Evolutionary conservation across 2,888 invertebrate genomes (phyloP).

Genomic region (Melangyna quadrimaculata): DNA sequence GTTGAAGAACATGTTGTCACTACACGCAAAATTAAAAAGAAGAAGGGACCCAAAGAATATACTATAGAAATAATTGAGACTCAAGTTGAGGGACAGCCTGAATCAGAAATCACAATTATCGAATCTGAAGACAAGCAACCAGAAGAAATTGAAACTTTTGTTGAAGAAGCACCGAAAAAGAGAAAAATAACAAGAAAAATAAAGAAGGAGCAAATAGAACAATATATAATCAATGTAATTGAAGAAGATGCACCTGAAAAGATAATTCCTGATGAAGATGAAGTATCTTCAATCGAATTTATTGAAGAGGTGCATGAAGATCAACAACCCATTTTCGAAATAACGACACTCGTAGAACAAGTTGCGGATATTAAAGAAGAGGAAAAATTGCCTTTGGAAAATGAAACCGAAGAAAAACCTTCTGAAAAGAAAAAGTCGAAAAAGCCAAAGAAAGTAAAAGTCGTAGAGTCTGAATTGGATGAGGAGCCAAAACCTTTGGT

Average conservation of each 20-base stretch:
- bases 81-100: conserved; percentile 79
- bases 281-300: conserved; percentile 62
- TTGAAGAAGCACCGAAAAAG: conserved; percentile 69
- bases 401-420: conserved; percentile 73
- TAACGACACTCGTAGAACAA: conserved; percentile 67
- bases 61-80: conserved; percentile 81
- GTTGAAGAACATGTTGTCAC: conserved; percentile 79
- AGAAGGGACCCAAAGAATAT: conserved; percentile 81
- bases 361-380: conserved; percentile 76
- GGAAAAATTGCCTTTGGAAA: conserved; percentile 47
- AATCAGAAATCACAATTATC: conserved; percentile 79
- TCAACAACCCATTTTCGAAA: conserved; percentile 77
- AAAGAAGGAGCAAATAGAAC: conserved; percentile 75
- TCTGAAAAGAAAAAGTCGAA: conserved; percentile 75
- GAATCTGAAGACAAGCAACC: conserved; percentile 77
- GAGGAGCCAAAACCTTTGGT: conserved; percentile 77
- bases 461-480: conserved; percentile 80
- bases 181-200: conserved; percentile 74
- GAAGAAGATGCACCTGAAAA: conserved; percentile 75
- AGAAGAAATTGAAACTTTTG: conserved; percentile 48
- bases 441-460: conserved; percentile 80
- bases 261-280: conserved; percentile 59
- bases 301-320: conserved; percentile 75
- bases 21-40: conserved; percentile 81
- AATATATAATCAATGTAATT: conserved; percentile 77